Conservation (phyloP, 2,797 vertebrate species). For the Anabacerthia variegaticeps region DNA sequence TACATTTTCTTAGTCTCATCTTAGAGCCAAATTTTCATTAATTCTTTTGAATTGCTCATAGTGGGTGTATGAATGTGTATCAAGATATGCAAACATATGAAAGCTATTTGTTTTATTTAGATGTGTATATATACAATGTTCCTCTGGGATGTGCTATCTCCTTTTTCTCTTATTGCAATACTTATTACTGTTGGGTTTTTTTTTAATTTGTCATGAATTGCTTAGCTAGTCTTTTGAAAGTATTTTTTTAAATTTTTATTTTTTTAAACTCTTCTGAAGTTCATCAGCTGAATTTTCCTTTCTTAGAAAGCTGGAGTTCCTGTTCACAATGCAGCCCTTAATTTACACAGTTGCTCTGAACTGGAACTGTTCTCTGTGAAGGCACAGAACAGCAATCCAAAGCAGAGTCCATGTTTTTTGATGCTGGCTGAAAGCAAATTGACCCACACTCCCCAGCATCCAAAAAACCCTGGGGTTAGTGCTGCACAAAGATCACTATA, state of each 20-base stretch:
- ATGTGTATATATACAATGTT: neutral
- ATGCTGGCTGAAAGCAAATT: constrained; percentile 17
- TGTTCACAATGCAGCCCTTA: neutral
- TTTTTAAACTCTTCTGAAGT: neutral
- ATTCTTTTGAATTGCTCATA: neutral
- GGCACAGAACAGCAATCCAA: neutral
- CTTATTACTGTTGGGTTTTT: neutral
- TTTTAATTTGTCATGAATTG: neutral
- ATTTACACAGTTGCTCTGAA: neutral
- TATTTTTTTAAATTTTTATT: neutral
- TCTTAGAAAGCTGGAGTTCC: neutral
- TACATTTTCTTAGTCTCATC: neutral
- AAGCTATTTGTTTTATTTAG: neutral
- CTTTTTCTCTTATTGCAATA: neutral
- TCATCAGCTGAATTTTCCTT: neutral
- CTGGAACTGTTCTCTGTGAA: neutral
- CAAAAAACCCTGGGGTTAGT: constrained; percentile 44
- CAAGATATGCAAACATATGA: neutral
- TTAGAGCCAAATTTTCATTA: neutral
- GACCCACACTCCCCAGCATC: neutral
- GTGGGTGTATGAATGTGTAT: neutral
- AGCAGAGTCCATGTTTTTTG: neutral
- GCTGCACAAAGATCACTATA: constrained; percentile 52
- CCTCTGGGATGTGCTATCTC: neutral
- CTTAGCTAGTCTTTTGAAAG: neutral